Percentiles rank a stretch among this genome's conserved stretches.
These are phyloP conservation scores for Drosophila repletoides DNA, from an alignment of 1,140 invertebrate species.

Conservation along the genomic window DNA sequence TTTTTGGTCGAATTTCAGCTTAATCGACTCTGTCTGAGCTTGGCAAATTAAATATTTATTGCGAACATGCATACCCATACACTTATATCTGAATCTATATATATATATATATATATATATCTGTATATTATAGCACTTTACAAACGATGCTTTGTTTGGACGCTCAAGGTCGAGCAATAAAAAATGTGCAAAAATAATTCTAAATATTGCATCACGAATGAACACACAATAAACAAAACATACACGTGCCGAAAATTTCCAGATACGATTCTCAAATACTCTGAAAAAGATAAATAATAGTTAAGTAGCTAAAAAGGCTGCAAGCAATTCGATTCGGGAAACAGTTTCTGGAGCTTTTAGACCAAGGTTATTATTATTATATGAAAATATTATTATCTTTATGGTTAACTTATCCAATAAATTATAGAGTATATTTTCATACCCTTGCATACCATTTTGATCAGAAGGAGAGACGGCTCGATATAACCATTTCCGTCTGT, in stretches of 20 bases:
- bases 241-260: not conserved
- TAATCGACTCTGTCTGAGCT: not conserved
- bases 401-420: no score
- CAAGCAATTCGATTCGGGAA: no score
- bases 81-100: not conserved
- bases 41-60: constrained; percentile 57
- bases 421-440: no score
- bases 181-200: constrained; percentile 51
- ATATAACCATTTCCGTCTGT: no score
- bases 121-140: constrained; percentile 38
- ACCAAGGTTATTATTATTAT: no score
- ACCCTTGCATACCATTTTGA: no score
- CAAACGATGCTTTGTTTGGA: constrained; percentile 66
- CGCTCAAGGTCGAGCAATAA: constrained; percentile 58
- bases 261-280: not conserved
- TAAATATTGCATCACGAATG: constrained; percentile 67
- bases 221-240: constrained; percentile 1
- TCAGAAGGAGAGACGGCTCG: no score
- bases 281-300: no score
- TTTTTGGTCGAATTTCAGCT: constrained; percentile 28
- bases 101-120: not conserved
- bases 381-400: no score
- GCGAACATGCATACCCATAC: constrained; percentile 13
- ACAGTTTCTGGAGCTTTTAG: no score
- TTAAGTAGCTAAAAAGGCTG: no score